A percentile compares a stretch with the other conserved stretches of the same genome.
Evolutionary conservation across 2,113 vertebrate species (phyloP).

Genomic region (Colius striatus): DNA sequence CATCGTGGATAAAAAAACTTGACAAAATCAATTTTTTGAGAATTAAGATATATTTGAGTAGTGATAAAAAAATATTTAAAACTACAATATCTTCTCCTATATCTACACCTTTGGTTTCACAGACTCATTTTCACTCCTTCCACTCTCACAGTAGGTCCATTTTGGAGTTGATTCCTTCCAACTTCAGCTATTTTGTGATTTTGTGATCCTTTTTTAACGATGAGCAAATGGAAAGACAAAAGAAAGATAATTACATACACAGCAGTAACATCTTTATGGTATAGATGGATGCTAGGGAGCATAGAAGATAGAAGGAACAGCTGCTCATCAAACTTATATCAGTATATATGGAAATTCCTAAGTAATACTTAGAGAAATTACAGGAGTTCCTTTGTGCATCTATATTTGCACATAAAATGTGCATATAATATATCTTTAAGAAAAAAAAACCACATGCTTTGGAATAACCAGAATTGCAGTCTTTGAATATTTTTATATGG

Average conservation of each 20-base stretch:
- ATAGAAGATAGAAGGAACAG: neutral
- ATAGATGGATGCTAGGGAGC: neutral
- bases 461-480: accelerated
- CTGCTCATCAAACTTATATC: neutral
- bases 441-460: neutral
- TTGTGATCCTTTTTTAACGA: neutral
- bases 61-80: neutral
- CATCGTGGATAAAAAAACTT: neutral
- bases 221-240: neutral
- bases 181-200: neutral
- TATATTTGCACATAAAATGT: neutral
- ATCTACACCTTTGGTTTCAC: neutral
- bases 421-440: neutral
- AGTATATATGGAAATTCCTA: neutral
- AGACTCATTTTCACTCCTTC: neutral
- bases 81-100: neutral
- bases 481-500: neutral
- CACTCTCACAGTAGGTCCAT: neutral
- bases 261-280: neutral
- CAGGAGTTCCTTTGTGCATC: neutral
- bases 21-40: neutral
- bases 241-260: neutral
- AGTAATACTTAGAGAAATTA: neutral
- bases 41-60: neutral
- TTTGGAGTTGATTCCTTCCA: neutral